Base-by-base conservation (phyloP, 2,113 vertebrate species). In the Cololabis saira region DNA sequence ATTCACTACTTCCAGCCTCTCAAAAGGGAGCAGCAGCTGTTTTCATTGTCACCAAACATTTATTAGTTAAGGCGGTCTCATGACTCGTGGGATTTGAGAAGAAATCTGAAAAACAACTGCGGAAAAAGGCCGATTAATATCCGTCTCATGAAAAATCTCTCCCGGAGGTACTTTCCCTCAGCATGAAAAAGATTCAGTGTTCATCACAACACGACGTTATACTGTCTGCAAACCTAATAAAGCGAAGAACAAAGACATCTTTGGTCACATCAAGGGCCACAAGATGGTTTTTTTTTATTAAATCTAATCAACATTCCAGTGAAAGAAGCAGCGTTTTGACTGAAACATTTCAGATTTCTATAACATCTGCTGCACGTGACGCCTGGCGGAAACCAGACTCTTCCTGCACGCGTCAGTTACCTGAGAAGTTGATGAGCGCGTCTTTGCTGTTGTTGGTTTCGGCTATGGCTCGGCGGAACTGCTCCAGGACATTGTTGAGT, bases 361-460 rank as follows among this genome's bases (percentile, higher is more conserved):
- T 2, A 30, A 30, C 51, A 30, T 8, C 5, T 27, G 24, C 24
- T 27, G 33, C 1, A 37, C 33, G 6, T 9, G 33, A 27, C 16
- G 14, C 5, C 16, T 40, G 18, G 11, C 21, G 50, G 59, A 33
- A 22, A 13, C 15, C 19, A 50, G 44, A 3, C 6, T 66, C 22
- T 12, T 16, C 27, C 19, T 27, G 21, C 1, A 13, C 1, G 14
- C 5, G 5, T 13, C 11, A 2, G 12, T 71, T 66, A 91, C 97
- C 97, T 94, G 98, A 99, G 87, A 98, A 97, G 56, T 94, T 95
- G 76, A 87, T 93, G 84, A 96, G 44, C 2, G 95, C 81, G 78
- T 96, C 93, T 87, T 95, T 97, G 83, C 95, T 98, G 82, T 92
- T 90, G 75, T 98, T 99, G 2, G 96, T 95, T 89, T 97, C 95